These are phyloP conservation scores for Bradynema listronoti DNA, from an alignment of 1,140 invertebrate species.

Conservation along the genomic window DNA sequence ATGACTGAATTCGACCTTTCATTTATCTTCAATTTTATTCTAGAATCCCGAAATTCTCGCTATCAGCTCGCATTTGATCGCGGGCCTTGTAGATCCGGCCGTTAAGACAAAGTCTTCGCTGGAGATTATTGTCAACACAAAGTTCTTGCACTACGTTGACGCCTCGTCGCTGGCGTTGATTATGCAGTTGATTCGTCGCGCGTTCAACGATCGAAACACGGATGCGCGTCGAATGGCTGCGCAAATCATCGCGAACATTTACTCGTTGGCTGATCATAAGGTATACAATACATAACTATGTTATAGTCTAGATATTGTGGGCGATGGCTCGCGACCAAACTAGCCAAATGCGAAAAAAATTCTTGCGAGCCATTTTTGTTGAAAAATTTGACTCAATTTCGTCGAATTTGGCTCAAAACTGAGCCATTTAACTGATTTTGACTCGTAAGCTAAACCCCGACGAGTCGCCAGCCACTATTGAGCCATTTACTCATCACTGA, in stretches of 20 bases:
- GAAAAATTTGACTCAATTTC: too few species aligned
- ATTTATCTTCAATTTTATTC: constrained; percentile 70
- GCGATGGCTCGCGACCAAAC: too few species aligned
- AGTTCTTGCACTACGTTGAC: constrained; percentile 99
- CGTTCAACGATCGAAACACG: constrained; percentile 89
- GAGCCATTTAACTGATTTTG: too few species aligned
- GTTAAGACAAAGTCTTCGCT: constrained; percentile 80
- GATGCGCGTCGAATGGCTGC: constrained; percentile 97
- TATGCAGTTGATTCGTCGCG: constrained; percentile 87
- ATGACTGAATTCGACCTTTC: too few species aligned
- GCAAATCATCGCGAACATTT: constrained; percentile 98
- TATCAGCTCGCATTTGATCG: constrained; percentile 81
- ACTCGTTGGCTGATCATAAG: constrained; percentile 95
- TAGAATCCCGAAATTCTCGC: constrained; percentile 88
- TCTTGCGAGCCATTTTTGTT: too few species aligned
- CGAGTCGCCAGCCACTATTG: too few species aligned
- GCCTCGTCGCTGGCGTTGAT: constrained; percentile 94
- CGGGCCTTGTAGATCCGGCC: constrained; percentile 90
- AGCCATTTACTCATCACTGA: too few species aligned
- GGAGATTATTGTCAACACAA: constrained; percentile 84
- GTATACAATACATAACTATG: too few species aligned
- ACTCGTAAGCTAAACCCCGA: too few species aligned
- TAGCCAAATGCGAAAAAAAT: neutral
- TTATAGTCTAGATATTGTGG: too few species aligned
- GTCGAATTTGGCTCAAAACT: too few species aligned